Evolutionary conservation across 2,113 vertebrate species (phyloP).

Genomic region (Mixornis gularis): DNA sequence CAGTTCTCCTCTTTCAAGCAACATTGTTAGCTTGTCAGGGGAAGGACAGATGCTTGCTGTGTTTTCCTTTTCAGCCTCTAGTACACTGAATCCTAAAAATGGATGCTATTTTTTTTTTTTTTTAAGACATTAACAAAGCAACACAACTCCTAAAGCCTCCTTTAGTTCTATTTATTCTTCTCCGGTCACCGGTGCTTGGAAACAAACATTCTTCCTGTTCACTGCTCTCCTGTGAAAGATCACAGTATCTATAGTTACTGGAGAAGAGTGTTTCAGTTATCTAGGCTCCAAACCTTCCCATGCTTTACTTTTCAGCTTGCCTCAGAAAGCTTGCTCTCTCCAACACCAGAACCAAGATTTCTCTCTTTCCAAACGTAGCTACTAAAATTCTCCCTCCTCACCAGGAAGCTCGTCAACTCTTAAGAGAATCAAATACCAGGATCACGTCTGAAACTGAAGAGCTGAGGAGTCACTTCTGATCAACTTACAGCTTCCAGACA

Average conservation of each 20-base stretch:
- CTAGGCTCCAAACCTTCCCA: neutral
- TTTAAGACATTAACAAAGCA: slow-evolving; percentile 28
- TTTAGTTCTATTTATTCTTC: slow-evolving; percentile 49
- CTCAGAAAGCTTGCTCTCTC: neutral
- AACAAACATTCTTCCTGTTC: slow-evolving; percentile 56
- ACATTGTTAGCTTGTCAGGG: neutral
- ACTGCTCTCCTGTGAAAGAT: slow-evolving; percentile 35
- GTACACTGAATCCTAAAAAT: slow-evolving; percentile 32
- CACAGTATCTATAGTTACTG: slow-evolving; percentile 60
- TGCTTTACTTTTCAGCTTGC: neutral
- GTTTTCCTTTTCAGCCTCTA: slow-evolving; percentile 23
- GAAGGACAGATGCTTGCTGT: slow-evolving; percentile 27
- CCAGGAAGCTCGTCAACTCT: neutral
- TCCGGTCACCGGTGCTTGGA: neutral
- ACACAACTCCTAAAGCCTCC: slow-evolving; percentile 5
- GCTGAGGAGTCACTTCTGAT: neutral
- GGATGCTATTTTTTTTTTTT: neutral
- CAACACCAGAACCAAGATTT: neutral
- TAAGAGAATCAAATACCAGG: neutral
- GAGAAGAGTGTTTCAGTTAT: slow-evolving; percentile 37
- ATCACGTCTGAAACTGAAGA: neutral
- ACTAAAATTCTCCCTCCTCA: neutral
- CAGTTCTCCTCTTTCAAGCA: neutral
- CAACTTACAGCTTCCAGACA: neutral
- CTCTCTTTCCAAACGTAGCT: neutral